Evolutionary conservation across 2,888 invertebrate genomes (phyloP), one percentile per base, ranked within the genome.

Genomic region (Hymenopus coronatus): DNA sequence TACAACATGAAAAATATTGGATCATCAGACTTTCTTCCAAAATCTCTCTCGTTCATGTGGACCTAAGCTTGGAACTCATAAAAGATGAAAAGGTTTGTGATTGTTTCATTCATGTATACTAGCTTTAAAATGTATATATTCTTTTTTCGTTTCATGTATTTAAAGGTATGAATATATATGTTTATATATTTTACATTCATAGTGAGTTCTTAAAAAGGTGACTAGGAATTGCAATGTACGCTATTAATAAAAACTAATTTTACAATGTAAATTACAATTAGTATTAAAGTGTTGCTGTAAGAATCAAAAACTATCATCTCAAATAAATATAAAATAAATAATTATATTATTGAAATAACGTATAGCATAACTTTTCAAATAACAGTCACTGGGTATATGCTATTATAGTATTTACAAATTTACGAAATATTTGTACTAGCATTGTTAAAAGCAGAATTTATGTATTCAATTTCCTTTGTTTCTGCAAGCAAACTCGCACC

Each of bases 371-470:
- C 54, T 70, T 70, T 70, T 70, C 25, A 25, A 70, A 70, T 3
- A 70, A 70, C 54, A 3, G 2, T 70, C 54, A 70, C 54, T 46
- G 14, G 9, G 28, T 86, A 28, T 70, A 28, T 28, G 28, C 54
- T 82, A 87, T 82, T 33, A 82, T 82, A 82, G 81, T 82, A 87
- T 87, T 87, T 82, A 87, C 87, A 87, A 27, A 33, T 82, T 87
- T 33, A 87, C 40, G 20, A 87, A 87, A 82, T 82, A 82, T 82
- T 87, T 87, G 87, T 87, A 87, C 87, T 87, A 87, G 87, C 82
- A 87, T 87, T 87, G 82, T 82, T 82, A 40, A 87, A 87, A 87
- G 70, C 70, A 82, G 82, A 87, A 87, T 82, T 30, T 87, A 33
- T 28, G 20, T 20, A 87, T 27, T 82, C n/a, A 82, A 82, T 28